These are phyloP conservation scores for Atherinomorus stipes DNA, from an alignment of 2,113 vertebrate species.

Conservation along the genomic window DNA sequence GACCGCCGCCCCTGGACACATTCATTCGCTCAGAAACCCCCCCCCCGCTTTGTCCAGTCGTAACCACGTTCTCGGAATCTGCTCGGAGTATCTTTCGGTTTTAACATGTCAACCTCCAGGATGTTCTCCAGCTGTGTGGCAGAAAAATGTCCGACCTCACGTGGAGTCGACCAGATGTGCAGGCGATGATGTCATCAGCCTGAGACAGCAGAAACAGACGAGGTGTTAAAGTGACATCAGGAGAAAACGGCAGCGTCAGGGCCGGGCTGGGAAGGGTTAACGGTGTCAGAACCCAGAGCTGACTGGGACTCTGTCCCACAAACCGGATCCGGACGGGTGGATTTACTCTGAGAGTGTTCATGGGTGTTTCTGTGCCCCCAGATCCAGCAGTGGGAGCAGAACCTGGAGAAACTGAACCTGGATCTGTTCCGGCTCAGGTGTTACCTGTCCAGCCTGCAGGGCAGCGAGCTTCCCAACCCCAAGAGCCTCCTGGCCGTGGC, in stretches of 20 bases:
- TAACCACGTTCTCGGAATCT: too few species aligned
- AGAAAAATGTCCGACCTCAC: neutral
- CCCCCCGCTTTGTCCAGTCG: too few species aligned
- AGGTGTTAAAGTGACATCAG: too few species aligned
- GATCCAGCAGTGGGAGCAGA: slow-evolving; percentile 98
- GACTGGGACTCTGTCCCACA: too few species aligned
- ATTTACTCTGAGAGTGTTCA: neutral
- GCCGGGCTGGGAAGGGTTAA: too few species aligned
- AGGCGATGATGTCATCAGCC: slow-evolving; percentile 1
- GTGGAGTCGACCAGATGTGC: slow-evolving; percentile 17
- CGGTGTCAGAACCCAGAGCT: slow-evolving; percentile 2
- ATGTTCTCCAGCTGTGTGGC: slow-evolving; percentile 13
- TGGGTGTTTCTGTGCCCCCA: slow-evolving; percentile 49
- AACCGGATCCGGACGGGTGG: too few species aligned
- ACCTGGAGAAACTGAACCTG: slow-evolving; percentile 94
- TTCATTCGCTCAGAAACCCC: too few species aligned
- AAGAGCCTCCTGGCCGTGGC: slow-evolving; percentile 91
- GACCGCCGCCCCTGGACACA: too few species aligned
- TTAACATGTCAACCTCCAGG: neutral
- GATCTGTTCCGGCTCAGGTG: slow-evolving; percentile 93
- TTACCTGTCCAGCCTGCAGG: slow-evolving; percentile 94
- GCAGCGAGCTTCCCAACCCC: slow-evolving; percentile 93
- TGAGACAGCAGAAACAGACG: slow-evolving; percentile 16
- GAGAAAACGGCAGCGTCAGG: too few species aligned
- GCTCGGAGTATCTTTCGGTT: too few species aligned